Percentiles rank a stretch among this genome's conserved stretches.
Conservation (phyloP, 2,888 invertebrate genomes). For the Stenodema calcarata region DNA sequence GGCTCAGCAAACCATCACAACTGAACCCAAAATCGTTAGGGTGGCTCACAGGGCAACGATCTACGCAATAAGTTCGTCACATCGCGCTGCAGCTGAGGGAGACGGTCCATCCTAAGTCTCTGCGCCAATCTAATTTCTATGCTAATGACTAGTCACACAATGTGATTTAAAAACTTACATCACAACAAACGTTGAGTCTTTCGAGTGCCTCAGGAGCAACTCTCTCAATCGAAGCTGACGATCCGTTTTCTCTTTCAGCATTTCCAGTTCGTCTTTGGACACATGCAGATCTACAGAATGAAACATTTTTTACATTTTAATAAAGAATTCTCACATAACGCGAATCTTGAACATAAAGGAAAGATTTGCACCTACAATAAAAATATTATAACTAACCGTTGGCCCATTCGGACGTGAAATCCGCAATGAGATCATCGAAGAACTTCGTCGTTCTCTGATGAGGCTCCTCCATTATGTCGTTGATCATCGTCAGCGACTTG, state of each 20-base stretch:
- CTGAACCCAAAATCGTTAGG: too few relatives aligned
- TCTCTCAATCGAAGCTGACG: slow-evolving; percentile 91
- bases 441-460: slow-evolving; percentile 77
- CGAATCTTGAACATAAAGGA: too few relatives aligned
- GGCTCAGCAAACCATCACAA: too few relatives aligned
- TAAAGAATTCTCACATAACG: too few relatives aligned
- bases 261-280: slow-evolving; percentile 66
- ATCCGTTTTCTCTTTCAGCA: slow-evolving; percentile 84
- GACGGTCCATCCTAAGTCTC: too few relatives aligned
- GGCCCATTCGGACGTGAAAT: slow-evolving; percentile 48
- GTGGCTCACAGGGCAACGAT: too few relatives aligned
- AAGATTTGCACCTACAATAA: background rate
- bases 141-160: background rate
- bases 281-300: slow-evolving; percentile 38
- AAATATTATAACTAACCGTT: slow-evolving; percentile 3
- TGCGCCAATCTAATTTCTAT: too few relatives aligned
- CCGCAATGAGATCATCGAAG: slow-evolving; percentile 76
- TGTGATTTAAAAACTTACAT: slow-evolving; percentile 69
- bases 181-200: slow-evolving; percentile 85
- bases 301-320: too few relatives aligned
- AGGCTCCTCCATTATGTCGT: slow-evolving; percentile 89
- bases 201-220: slow-evolving; percentile 85
- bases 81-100: too few relatives aligned
- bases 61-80: too few relatives aligned
- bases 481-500: slow-evolving; percentile 87